phyloP scores from a whole-genome alignment of 2,113 vertebrate species.

The Hydrolagus affinis region DNA sequence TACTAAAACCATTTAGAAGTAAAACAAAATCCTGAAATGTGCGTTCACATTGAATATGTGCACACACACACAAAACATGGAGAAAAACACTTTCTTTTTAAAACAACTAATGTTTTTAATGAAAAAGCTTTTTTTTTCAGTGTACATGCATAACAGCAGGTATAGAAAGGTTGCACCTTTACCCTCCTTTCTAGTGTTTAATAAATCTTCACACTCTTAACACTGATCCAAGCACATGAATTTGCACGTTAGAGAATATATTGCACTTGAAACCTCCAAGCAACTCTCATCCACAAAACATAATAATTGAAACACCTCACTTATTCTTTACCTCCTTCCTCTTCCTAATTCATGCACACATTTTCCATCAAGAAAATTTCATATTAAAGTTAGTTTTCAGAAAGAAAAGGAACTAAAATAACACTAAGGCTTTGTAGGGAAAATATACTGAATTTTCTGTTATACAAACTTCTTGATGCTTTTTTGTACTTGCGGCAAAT shows the following conservation, averaged over 20 bases:
- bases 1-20: too few species aligned
- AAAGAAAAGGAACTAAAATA: constrained; percentile 76
- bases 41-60: neutral
- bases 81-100: neutral
- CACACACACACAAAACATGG: neutral
- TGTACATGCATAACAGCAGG: constrained; percentile 76
- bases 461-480: constrained; percentile 70
- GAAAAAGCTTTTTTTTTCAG: constrained; percentile 60
- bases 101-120: constrained; percentile 67
- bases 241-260: constrained; percentile 72
- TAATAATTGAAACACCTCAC: constrained; percentile 54
- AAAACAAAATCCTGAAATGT: too few species aligned
- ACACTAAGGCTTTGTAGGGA: constrained; percentile 79
- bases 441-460: constrained; percentile 78
- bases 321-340: constrained; percentile 47
- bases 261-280: constrained; percentile 76
- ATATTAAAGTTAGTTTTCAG: constrained; percentile 63
- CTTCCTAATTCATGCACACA: constrained; percentile 62
- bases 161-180: constrained; percentile 69
- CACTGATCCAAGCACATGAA: constrained; percentile 67
- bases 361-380: constrained; percentile 68
- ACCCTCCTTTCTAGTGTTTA: constrained; percentile 65
- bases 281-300: constrained; percentile 59
- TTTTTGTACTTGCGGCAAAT: constrained; percentile 59
- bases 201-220: constrained; percentile 70